phyloP scores from a whole-genome alignment of 2,888 invertebrate genomes.

The Luperina nickerlii region DNA sequence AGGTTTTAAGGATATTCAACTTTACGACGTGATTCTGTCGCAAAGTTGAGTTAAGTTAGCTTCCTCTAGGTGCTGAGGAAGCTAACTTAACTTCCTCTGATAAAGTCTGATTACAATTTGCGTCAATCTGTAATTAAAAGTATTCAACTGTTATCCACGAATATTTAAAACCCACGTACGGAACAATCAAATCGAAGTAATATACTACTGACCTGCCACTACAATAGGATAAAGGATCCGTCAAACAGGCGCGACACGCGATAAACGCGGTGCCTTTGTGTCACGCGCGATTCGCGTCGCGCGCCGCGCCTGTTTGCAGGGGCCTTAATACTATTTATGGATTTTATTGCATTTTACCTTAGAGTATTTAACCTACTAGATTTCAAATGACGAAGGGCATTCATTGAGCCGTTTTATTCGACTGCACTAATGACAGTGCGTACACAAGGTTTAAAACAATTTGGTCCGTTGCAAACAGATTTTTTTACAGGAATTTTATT shows the following conservation, averaged over 20 bases:
- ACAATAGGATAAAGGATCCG: background rate
- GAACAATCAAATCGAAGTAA: constrained; percentile 31
- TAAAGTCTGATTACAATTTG: background rate
- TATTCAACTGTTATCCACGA: background rate
- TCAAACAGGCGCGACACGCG: too few species aligned
- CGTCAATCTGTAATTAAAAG: background rate
- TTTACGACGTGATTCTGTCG: background rate
- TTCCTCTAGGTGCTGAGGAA: too few species aligned
- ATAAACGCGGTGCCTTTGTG: too few species aligned
- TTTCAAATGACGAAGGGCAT: background rate
- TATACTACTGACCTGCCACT: constrained; percentile 29
- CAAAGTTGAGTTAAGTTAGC: background rate
- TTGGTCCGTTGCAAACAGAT: background rate
- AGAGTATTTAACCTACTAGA: background rate
- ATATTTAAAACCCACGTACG: constrained; percentile 4
- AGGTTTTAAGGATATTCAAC: background rate
- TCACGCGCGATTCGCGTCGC: too few species aligned
- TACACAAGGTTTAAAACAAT: background rate
- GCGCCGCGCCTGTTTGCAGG: too few species aligned
- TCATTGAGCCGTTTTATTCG: background rate
- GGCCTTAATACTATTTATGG: constrained; percentile 19
- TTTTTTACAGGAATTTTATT: too few species aligned
- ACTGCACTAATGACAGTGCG: background rate
- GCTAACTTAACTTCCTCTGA: too few species aligned
- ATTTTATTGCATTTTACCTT: constrained; percentile 27